Conservation (phyloP, 1,140 invertebrate species). For the Nymphalis io region DNA sequence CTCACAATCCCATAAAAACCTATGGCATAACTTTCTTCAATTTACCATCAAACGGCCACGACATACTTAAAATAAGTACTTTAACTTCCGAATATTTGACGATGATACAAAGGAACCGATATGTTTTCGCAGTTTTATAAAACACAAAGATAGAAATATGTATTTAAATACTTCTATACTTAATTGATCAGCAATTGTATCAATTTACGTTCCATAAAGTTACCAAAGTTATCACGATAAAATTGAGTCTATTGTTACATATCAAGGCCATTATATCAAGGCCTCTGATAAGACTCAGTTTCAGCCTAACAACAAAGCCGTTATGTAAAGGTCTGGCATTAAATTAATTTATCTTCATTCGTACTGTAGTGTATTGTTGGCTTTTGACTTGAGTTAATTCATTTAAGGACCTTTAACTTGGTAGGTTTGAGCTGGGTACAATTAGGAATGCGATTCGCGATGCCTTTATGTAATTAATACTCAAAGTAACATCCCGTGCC, state of each 20-base stretch:
- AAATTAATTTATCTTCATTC: conserved; percentile 31
- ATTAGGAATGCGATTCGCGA: conserved; percentile 14
- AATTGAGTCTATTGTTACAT: conserved; percentile 23
- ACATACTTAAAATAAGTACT: too few relatives aligned
- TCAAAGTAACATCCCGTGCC: neutral
- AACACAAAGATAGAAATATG: too few relatives aligned
- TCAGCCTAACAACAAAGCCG: conserved; percentile 19
- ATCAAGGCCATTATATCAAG: conserved; percentile 21
- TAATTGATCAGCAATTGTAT: neutral
- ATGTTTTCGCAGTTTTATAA: too few relatives aligned
- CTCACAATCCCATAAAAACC: too few relatives aligned
- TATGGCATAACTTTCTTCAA: too few relatives aligned
- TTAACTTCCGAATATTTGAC: too few relatives aligned
- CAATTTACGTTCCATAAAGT: neutral
- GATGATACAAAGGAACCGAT: too few relatives aligned
- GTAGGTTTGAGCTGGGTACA: conserved; percentile 16
- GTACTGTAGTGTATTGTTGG: conserved; percentile 27
- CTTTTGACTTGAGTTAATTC: conserved; percentile 21
- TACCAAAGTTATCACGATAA: conserved; percentile 21
- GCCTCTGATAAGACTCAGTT: conserved; percentile 23
- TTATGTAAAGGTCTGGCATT: conserved; percentile 26
- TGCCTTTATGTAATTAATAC: conserved; percentile 7
- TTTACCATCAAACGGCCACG: too few relatives aligned
- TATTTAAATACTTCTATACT: neutral
- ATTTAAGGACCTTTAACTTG: conserved; percentile 25